Percentiles rank a stretch among this genome's conserved stretches.
Evolutionary conservation across 92 coral and sea anemone species (phyloP).

Genomic region (Porites evermanni): DNA sequence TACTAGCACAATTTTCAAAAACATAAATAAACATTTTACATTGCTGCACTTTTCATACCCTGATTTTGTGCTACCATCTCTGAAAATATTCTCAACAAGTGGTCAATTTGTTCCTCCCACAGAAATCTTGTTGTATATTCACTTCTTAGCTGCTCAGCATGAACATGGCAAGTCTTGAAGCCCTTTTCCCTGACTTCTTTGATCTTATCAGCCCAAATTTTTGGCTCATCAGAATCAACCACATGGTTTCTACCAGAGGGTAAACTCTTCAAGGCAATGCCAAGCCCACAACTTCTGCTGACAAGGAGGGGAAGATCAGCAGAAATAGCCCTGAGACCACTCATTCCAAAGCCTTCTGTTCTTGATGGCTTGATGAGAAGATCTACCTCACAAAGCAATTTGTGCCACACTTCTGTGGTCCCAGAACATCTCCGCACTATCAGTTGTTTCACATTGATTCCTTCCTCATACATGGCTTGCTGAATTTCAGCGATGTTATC

Average conservation of each 20-base stretch:
- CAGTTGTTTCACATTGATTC: constrained; percentile 1
- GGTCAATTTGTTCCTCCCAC: constrained; percentile 14
- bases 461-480: constrained; percentile 5
- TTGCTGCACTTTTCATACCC: background rate
- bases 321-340: constrained; percentile 48
- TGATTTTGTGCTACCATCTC: background rate
- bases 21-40: no score
- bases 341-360: constrained; percentile 50
- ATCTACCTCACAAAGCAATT: constrained; percentile 26
- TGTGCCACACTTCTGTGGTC: background rate
- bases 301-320: constrained; percentile 48
- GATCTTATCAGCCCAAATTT: constrained; percentile 38
- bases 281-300: constrained; percentile 48
- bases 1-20: no score
- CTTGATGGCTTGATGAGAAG: constrained; percentile 45
- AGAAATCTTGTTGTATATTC: constrained; percentile 6
- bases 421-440: constrained; percentile 7
- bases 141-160: constrained; percentile 23
- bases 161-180: background rate
- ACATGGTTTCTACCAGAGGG: constrained; percentile 5
- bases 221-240: constrained; percentile 29
- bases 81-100: constrained; percentile 12
- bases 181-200: background rate
- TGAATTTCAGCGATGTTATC: background rate
- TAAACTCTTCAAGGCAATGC: constrained; percentile 30